Evolutionary conservation across 2,888 invertebrate genomes (phyloP), one percentile per base, ranked within the genome.

Genomic region (Prionchulus punctatus): DNA sequence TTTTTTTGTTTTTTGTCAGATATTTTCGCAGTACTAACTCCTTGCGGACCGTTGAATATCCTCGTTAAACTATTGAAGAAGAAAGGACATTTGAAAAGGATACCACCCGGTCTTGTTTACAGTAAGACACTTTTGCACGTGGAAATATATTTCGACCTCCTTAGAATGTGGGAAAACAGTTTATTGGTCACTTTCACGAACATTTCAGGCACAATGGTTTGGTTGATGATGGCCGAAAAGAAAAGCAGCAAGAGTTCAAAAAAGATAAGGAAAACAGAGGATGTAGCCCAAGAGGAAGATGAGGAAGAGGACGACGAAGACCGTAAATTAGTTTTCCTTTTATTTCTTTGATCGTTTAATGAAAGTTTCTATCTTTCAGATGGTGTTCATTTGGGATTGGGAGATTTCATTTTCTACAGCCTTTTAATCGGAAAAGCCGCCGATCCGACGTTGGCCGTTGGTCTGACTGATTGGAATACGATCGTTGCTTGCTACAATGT

Each of bases 361-460:
- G 36, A 36, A 36, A 12, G 23, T 23, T 7, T 12, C 23, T 21
- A 7, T 23, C 7, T 45, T 45, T 4, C 50, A 49, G 50, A 30
- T 21, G 12, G 94, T 21, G 89, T 94, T 1, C 94, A 94, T 73
- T 78, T 96, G 2, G 96, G 96, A 4, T 77, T 96, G 21, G 96
- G 96, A 2, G 96, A 96, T 75, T 96, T 96, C 70, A 94, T 96
- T 66, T 96, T 96, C 77, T 96, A 96, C 77, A 90, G 91, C 68
- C 91, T 96, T 55, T 76, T 96, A 57, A 55, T 55, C 12, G 42
- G 43, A 4, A 53, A 49, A 30, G 50, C 23, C 4, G 21, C 53
- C 15, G 23, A 43, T 12, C 15, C 15, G 15, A 4, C 42, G 53
- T 12, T 43, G 4, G 94, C 94, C 2, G 92, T 92, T 15, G 88